Base-by-base conservation (phyloP, 2,113 vertebrate species). In the Cromileptes altivelis region DNA sequence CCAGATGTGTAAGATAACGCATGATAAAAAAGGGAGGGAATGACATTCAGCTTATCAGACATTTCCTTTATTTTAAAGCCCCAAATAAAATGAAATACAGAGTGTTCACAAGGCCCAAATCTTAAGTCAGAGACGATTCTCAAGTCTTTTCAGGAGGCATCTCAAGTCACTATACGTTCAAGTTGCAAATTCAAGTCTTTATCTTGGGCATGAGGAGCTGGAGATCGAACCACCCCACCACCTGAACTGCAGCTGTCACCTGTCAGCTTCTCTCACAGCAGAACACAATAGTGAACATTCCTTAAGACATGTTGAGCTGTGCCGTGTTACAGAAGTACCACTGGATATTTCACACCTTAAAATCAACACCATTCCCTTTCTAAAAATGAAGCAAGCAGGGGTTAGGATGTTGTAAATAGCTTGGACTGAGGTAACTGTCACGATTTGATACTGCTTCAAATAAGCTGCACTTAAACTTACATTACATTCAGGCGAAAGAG, bases 391-490 rank as follows among this genome's bases (percentile, higher is more conserved):
- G 69, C 25, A 27, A 47, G 69, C 25, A 27, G 40, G 25, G 49
- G 67, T 78, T 62, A 6, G 30, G 52, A 25, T 13, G 5, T 67
- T 47, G 70, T 71, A 50, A 80, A 80, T 58, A 70, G 23, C 53
- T 40, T 30, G 47, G 50, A 70, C 67, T 68, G 25, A 70, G 27
- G 57, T 67, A 69, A 47, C 56, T 40, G 40, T 78, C 62, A 77
- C 40, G 6, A 84, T 67, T 65, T 80, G 70, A 76, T 84, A 64
- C 68, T 30, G 67, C 55, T 40, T 86, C 47, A 67, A 90, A 88
- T 86, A 87, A 79, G 82, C 73, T 71, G 80, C 87, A 71, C 83
- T 85, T 78, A 70, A 79, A 88, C 85, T 83, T 85, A 69, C 75
- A 81, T 88, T 82, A 82, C 84, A 69, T 80, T 84, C 85, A 61